Base-by-base conservation (phyloP, 2,797 vertebrate species). In the Pantherophis alleghaniensis region DNA sequence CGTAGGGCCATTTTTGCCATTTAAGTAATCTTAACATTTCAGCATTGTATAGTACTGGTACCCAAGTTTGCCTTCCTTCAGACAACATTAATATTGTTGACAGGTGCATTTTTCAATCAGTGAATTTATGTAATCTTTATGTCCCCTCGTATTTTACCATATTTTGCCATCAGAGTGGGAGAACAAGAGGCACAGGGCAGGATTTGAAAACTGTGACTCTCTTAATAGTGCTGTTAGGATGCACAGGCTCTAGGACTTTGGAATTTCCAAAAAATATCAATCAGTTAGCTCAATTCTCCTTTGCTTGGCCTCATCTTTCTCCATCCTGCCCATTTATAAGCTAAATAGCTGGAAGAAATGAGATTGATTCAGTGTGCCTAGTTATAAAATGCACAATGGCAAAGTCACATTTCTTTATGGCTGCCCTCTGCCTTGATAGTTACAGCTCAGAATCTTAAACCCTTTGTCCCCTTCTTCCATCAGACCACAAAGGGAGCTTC, bases 401-500 rank as follows among this genome's bases (percentile, higher is more conserved):
- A 24, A 20, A 55, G n/a, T 56, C 56, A 88, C 18, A 14, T 10
- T 53, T 56, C 14, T 56, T 42, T 24, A 7, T 7, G 18, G n/a
- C 51, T 13, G 26, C 89, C 57, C 79, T 94, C 91, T 63, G 93
- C 0, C 9, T 13, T 92, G 86, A 83, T 66, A 14, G 12, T n/a
- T 3, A 3, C 22, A 61, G 26, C 60, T 91, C 55, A 74, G 4
- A 74, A 28, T 74, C 9, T 90, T 74, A 69, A 83, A 42, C 37
- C 20, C 24, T 83, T 24, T 83, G 2, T 11, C 10, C 69, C 22
- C 1, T 66, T 91, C 95, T 95, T 93, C 9, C 1, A 93, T 60
- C 95, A 99, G 99, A 99, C 99, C 24, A 99, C 99, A 90, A 99
- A 99, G 97, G 99, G 99, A 97, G 99, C 98, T 1, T 99, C 99